Base-by-base conservation (phyloP, 1,140 invertebrate genomes). In the Akabosia matsudoensis region DNA sequence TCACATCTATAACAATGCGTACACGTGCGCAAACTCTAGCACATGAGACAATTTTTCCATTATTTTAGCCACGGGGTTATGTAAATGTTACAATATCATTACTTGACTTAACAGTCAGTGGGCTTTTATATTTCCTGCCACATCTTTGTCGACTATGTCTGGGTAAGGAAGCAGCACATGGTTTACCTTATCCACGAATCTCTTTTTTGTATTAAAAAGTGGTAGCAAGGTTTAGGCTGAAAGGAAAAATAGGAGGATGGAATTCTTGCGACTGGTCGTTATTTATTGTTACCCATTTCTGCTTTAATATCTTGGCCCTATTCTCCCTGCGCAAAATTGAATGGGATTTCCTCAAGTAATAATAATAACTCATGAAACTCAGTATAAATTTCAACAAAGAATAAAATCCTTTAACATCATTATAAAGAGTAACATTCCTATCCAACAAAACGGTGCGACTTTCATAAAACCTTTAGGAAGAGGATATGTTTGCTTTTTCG, bases 361-460 rank as follows among this genome's bases (percentile, higher is more conserved):
- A 67, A 67, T 67, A 67, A 67, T 67, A 67, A 67, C 61, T 67
- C 61, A 67, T 67, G 61, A 67, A 67, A 67, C 61, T 67, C 61
- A 24, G 22, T 67, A 67, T 67, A 67, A 67, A 67, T 67, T 67
- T 67, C 61, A 67, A 30, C 61, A 67, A 67, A 67, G 61, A 67
- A 67, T 67, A 67, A 67, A 67, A 67, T 13, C 14, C 61, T 28
- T 28, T 67, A 67, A 30, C 61, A 67, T 67, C 31, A 67, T 67
- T 30, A 67, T 16, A 31, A 31, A 67, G 61, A 67, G 61, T 24
- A 31, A 30, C 61, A 24, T 28, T 67, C 2, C 61, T 67, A 16
- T 61, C 3, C 24, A 4, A 4, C 7, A 16, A 22, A 61, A 61
- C 14, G 24, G 54, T 61, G 14, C n/a, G n/a, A n/a, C n/a, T n/a